phyloP scores from a whole-genome alignment of 2,113 vertebrate genomes.

The Apaloderma vittatum region DNA sequence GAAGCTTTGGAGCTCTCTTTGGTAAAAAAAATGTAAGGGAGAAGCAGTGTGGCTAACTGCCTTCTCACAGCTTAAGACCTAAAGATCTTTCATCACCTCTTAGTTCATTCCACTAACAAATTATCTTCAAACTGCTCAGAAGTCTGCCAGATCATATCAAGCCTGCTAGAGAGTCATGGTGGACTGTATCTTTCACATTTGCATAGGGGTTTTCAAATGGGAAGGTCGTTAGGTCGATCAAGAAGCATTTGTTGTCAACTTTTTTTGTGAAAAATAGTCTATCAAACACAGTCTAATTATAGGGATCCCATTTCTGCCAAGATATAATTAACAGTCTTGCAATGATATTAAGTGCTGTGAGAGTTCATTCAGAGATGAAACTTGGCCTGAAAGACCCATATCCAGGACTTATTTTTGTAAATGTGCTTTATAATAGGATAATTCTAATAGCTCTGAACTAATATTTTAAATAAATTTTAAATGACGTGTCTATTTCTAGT shows the following conservation, averaged over 20 bases:
- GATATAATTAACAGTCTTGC: neutral
- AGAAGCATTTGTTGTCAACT: neutral
- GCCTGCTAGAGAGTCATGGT: neutral
- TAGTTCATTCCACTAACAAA: neutral
- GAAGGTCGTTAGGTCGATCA: neutral
- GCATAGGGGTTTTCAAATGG: neutral
- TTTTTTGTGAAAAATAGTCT: conserved; percentile 2
- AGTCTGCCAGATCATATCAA: neutral
- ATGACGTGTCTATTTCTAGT: neutral
- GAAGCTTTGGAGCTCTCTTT: neutral
- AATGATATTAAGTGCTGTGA: neutral
- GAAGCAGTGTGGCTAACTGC: neutral
- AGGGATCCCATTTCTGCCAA: conserved; percentile 15
- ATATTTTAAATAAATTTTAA: neutral
- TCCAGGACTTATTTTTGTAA: conserved; percentile 6
- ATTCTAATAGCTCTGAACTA: neutral
- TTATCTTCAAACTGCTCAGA: neutral
- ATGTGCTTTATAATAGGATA: neutral
- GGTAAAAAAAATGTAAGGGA: neutral
- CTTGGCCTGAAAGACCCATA: neutral
- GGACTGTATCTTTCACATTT: neutral
- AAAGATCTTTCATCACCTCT: neutral
- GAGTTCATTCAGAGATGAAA: conserved; percentile 37
- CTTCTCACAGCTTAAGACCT: neutral
- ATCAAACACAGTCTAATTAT: conserved; percentile 10